These are phyloP conservation scores for Scaptomyza polygonia DNA, from an alignment of 2,888 invertebrate species.

Conservation along the genomic window DNA sequence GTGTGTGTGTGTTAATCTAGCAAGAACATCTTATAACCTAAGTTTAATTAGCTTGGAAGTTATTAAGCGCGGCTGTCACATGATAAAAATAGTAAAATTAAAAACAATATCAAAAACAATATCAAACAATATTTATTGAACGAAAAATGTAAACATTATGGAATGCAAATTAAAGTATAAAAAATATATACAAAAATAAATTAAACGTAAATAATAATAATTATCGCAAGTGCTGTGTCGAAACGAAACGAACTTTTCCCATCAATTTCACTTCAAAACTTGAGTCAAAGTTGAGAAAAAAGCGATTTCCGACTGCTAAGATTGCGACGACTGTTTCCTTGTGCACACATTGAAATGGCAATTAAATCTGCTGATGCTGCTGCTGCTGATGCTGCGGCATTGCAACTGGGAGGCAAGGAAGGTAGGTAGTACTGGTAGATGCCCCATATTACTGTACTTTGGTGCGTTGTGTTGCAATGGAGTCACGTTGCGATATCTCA, in stretches of 20 bases:
- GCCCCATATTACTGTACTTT: slow-evolving; percentile 55
- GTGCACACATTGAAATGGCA: slow-evolving; percentile 49
- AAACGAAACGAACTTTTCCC: slow-evolving; percentile 35
- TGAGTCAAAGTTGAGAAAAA: slow-evolving; percentile 12
- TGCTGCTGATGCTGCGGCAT: slow-evolving; percentile 12
- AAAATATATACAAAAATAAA: slow-evolving; percentile 35
- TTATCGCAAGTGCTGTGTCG: slow-evolving; percentile 54
- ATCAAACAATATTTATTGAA: slow-evolving; percentile 54
- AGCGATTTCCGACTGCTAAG: slow-evolving; percentile 39
- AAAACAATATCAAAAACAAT: slow-evolving; percentile 13
- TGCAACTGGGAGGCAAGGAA: slow-evolving; percentile 21
- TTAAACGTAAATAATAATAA: slow-evolving; percentile 38
- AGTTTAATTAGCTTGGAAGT: slow-evolving; percentile 70
- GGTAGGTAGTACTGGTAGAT: background rate
- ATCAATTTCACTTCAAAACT: slow-evolving; percentile 26
- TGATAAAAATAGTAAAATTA: slow-evolving; percentile 20
- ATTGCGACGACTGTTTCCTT: slow-evolving; percentile 47
- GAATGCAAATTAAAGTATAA: slow-evolving; percentile 21
- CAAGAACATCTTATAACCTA: slow-evolving; percentile 54
- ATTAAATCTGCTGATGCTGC: slow-evolving; percentile 39
- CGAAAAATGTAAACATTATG: slow-evolving; percentile 7
- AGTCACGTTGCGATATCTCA: slow-evolving; percentile 74
- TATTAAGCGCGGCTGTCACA: slow-evolving; percentile 68
- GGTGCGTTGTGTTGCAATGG: slow-evolving; percentile 39
- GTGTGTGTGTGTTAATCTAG: slow-evolving; percentile 19